These are phyloP conservation scores for Tipula helvola DNA, from an alignment of 2,888 invertebrate genomes.

Conservation along the genomic window DNA sequence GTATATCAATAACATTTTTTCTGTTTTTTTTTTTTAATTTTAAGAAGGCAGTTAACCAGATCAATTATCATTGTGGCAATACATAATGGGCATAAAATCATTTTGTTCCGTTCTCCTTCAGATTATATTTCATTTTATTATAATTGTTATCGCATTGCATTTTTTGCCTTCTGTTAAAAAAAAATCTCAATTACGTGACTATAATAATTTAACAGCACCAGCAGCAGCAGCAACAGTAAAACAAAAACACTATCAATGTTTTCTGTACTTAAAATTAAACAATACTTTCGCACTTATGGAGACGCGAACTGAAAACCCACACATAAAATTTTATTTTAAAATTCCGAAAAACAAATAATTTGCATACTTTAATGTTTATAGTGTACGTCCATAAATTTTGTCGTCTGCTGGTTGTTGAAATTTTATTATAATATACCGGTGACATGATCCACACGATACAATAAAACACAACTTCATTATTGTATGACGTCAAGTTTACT, in stretches of 20 bases:
- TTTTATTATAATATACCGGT: background rate
- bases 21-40: too few species aligned
- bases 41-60: background rate
- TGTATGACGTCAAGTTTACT: background rate
- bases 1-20: background rate
- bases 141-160: background rate
- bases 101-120: background rate
- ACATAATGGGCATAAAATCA: background rate
- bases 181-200: background rate
- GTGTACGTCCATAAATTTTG: background rate
- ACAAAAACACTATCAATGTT: background rate
- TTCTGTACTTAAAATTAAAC: background rate
- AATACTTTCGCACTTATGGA: background rate
- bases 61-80: background rate
- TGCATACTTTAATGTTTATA: background rate
- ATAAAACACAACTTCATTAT: background rate
- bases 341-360: background rate
- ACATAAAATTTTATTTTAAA: background rate
- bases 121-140: background rate
- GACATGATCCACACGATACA: background rate
- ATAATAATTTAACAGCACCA: background rate
- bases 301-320: background rate
- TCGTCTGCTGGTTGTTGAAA: background rate
- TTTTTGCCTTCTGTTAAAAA: background rate
- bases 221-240: background rate